Conservation (phyloP, 2,888 invertebrate species). For the Clistopyga incitator region DNA sequence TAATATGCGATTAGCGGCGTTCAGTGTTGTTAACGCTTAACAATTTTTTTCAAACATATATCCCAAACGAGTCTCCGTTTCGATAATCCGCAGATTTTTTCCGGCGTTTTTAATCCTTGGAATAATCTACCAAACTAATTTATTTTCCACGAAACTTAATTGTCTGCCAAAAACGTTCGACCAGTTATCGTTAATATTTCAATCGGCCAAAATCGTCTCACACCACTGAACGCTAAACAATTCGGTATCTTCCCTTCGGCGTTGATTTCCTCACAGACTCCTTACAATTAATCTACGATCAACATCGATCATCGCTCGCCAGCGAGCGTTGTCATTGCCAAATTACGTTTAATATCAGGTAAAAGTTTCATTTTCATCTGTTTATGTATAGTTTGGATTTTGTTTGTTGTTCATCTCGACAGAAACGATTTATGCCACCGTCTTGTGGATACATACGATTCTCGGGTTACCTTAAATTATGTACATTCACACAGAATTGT, state of each 20-base stretch:
- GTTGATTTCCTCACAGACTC: constrained; percentile 57
- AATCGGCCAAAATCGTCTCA: constrained; percentile 16
- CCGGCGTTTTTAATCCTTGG: background rate
- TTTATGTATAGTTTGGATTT: constrained; percentile 59
- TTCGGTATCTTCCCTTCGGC: constrained; percentile 59
- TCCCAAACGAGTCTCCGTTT: background rate
- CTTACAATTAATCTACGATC: constrained; percentile 67
- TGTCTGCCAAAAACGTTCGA: background rate
- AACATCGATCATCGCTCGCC: constrained; percentile 81
- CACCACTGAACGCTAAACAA: constrained; percentile 59
- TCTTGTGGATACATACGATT: constrained; percentile 45
- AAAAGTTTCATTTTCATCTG: constrained; percentile 72
- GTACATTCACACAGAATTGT: constrained; percentile 64
- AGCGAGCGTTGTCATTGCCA: constrained; percentile 79
- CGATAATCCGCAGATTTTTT: background rate
- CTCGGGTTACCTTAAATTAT: constrained; percentile 59
- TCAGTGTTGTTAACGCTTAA: constrained; percentile 68
- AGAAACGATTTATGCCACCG: constrained; percentile 32
- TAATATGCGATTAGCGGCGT: constrained; percentile 59
- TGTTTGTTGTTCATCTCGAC: constrained; percentile 28
- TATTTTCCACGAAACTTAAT: background rate
- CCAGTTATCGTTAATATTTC: background rate
- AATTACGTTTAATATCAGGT: constrained; percentile 72
- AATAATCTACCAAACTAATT: background rate
- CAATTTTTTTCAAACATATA: background rate